Base-by-base conservation (phyloP, 2,113 vertebrate genomes). In the Clarias macrocephalus region DNA sequence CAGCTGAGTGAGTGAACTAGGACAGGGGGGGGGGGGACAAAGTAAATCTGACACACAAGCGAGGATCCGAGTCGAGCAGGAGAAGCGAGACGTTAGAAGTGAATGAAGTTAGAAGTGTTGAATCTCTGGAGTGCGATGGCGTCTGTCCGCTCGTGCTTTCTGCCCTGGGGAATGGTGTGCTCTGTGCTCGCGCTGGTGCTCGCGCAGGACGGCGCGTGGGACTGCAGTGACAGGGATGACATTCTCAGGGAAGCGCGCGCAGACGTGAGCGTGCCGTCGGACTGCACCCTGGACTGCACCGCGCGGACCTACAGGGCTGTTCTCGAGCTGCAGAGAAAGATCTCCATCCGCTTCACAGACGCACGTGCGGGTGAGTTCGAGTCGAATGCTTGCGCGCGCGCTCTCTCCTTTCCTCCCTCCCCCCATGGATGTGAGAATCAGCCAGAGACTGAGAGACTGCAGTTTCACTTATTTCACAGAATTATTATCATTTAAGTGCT, bases 231-330 rank as follows among this genome's bases (percentile, higher is more conserved):
- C n/a, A 88, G 86, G 81, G 90, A 93, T 63, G 42, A 75, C 28
- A 2, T 89, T 57, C 72, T 95, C 59, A 77, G 16, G 21, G 86
- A 86, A 25, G 80, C 83, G 6, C 59, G 92, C 15, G 85, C 9
- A 13, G 66, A 76, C 0, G 48, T 85, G 81, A 54, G 48, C 15
- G 33, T 66, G 3, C 89, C 92, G 3, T 91, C 93, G 0, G 90
- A 91, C 4, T 96, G 95, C 86, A 89, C 95, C 60, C 28, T 94
- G 77, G 91, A 90, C 80, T 96, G 95, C 88, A 94, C 93, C 1
- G 85, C 60, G 5, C 91, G 91, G 89, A 94, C 92, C 0, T 95
- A 91, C 89, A 28, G 81, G 48, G 91, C 75, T 63, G 93, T 95
- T 86, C 0, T 91, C 63, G 86, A 87, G 25, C 89, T 91, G 18